Evolutionary conservation across 2,113 vertebrate species (phyloP).

Genomic region (Ictidomys tridecemlineatus): DNA sequence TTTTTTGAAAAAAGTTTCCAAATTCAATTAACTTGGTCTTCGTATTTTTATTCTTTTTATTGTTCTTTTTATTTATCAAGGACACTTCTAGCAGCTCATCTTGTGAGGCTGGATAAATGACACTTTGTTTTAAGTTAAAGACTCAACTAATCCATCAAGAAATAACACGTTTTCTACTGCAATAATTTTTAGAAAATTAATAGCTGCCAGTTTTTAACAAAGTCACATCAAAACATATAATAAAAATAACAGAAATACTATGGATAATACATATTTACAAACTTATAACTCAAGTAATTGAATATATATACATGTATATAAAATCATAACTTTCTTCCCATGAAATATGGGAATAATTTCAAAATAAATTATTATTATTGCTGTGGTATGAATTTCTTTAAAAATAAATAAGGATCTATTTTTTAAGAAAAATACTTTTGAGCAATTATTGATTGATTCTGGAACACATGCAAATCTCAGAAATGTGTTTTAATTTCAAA

Average conservation of each 20-base stretch:
- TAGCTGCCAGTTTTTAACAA: neutral
- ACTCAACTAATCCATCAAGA: neutral
- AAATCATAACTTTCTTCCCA: neutral
- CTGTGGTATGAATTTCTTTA: neutral
- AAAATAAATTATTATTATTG: neutral
- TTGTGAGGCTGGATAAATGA: neutral
- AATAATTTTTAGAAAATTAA: neutral
- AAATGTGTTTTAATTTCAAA: neutral
- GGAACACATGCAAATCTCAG: neutral
- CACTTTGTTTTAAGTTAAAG: neutral
- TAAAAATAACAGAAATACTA: neutral
- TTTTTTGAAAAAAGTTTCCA: neutral
- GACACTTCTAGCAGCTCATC: neutral
- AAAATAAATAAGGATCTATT: neutral
- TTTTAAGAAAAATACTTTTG: neutral
- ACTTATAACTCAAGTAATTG: neutral
- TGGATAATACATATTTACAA: neutral
- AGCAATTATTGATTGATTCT: neutral
- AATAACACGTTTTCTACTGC: neutral
- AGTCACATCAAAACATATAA: neutral
- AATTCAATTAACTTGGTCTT: neutral
- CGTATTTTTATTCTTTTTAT: neutral
- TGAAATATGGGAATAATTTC: neutral
- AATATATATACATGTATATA: neutral
- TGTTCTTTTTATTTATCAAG: neutral